Conservation (phyloP, 2,888 invertebrate genomes). For the Drosophila meridionalis region DNA sequence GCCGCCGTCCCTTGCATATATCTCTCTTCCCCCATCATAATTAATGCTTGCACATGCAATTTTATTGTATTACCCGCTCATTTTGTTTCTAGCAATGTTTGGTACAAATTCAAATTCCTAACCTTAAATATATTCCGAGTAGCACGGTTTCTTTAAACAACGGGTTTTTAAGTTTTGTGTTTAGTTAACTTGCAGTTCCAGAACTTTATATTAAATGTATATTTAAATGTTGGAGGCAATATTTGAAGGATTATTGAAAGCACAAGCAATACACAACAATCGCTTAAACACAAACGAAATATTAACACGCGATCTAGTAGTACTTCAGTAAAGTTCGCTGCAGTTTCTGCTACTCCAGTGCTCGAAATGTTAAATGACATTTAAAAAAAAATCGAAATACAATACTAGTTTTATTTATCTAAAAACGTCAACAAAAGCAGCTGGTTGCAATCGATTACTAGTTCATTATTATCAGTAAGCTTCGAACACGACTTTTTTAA, state of each 20-base stretch:
- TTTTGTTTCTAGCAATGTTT: background rate
- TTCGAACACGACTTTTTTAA: background rate
- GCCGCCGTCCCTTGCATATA: constrained; percentile 13
- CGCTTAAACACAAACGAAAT: background rate
- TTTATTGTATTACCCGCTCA: background rate
- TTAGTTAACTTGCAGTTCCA: background rate
- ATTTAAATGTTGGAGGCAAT: background rate
- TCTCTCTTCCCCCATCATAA: background rate
- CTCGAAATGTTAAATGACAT: background rate
- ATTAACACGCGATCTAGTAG: background rate
- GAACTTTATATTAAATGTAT: background rate
- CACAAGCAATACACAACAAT: background rate
- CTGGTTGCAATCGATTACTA: constrained; percentile 40
- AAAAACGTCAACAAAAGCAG: constrained; percentile 11
- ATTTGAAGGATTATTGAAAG: background rate
- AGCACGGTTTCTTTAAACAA: background rate
- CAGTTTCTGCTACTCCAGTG: background rate
- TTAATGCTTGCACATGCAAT: background rate
- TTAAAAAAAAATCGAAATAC: background rate
- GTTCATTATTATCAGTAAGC: constrained; percentile 16
- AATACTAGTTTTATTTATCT: background rate
- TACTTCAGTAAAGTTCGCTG: background rate
- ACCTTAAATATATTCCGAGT: background rate
- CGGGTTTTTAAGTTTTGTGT: background rate
- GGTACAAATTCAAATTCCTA: background rate